Percentiles rank a stretch among this genome's conserved stretches.
Conservation (phyloP, 2,797 vertebrate genomes). For the Hafferia zeledoni region DNA sequence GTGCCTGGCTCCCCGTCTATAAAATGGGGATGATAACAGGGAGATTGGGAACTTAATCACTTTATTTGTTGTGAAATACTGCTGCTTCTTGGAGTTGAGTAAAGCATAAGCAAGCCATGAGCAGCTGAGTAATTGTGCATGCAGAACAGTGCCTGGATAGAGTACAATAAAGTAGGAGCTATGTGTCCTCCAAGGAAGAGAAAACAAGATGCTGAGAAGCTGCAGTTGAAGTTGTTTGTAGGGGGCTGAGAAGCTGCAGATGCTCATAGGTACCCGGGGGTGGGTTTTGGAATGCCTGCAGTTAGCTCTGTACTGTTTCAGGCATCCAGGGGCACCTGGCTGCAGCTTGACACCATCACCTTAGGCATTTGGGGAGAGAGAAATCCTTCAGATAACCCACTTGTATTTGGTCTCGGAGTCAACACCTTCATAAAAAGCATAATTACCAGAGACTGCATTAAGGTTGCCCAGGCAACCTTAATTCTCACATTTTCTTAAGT, state of each 20-base stretch:
- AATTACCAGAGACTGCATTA: background rate
- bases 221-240: background rate
- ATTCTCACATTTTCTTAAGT: background rate
- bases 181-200: background rate
- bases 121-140: conserved; percentile 8
- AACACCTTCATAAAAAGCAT: background rate
- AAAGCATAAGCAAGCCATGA: background rate
- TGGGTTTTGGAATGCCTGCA: background rate
- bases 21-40: background rate
- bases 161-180: conserved; percentile 11
- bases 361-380: background rate
- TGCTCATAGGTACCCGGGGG: rapidly evolving
- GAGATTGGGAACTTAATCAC: conserved; percentile 28
- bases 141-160: background rate
- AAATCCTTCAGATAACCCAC: background rate
- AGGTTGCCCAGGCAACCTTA: background rate
- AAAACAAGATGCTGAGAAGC: background rate
- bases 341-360: background rate
- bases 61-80: conserved; percentile 36
- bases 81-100: conserved; percentile 2
- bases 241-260: background rate
- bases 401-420: background rate
- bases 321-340: background rate
- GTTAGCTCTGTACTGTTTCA: background rate
- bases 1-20: background rate